Percentiles rank a stretch among this genome's conserved stretches.
phyloP scores from a whole-genome alignment of 2,888 invertebrate genomes.

The Drosophila kambysellisi region DNA sequence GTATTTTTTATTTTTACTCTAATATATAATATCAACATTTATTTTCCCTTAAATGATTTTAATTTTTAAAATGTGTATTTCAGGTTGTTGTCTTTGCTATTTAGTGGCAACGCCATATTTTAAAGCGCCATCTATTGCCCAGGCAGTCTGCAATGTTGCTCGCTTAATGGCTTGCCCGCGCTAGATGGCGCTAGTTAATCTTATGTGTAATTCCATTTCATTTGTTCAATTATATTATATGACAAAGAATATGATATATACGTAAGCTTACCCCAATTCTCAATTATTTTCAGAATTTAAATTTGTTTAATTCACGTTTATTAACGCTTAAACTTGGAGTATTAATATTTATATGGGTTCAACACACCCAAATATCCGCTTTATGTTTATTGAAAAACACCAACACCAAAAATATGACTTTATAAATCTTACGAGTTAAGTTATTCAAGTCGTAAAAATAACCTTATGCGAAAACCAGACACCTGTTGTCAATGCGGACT shows the following conservation, averaged over 20 bases:
- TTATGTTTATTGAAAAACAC: not conserved
- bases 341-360: not conserved
- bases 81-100: conserved; percentile 27
- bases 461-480: conserved; percentile 11
- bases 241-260: not conserved
- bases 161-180: not conserved
- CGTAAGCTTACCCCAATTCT: no score
- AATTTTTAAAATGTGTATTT: not conserved
- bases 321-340: not conserved
- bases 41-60: not conserved
- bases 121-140: conserved; percentile 12
- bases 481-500: conserved; percentile 38
- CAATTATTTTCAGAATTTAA: not conserved
- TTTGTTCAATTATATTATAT: not conserved
- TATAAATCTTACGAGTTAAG: not conserved
- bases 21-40: not conserved
- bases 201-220: not conserved
- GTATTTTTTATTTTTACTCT: not conserved
- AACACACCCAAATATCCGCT: not conserved
- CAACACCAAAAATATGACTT: not conserved
- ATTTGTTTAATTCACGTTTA: not conserved
- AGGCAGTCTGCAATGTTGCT: accelerated
- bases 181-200: conserved; percentile 32
- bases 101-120: conserved; percentile 14
- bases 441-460: conserved; percentile 15